A percentile compares a stretch with the other conserved stretches of the same genome.
These are phyloP conservation scores for Paedocypris sp. DNA, from an alignment of 2,113 vertebrate species.

Conservation along the genomic window DNA sequence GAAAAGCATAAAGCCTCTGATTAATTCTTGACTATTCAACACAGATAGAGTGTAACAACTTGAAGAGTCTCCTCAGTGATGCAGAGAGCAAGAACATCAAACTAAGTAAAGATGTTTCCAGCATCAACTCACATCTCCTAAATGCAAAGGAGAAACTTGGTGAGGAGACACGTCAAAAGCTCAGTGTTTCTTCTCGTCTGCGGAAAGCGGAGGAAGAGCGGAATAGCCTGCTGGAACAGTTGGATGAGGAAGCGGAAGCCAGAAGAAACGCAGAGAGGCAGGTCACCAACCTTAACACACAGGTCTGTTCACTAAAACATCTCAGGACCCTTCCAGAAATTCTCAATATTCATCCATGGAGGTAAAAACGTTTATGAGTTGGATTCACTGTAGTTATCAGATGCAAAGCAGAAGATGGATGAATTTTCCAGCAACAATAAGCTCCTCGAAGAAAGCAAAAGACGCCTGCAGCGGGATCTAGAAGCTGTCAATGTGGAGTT, in stretches of 20 bases:
- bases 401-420: slow-evolving; percentile 82
- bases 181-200: slow-evolving; percentile 75
- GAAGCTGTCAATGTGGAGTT: slow-evolving; percentile 71
- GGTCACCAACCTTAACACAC: slow-evolving; percentile 72
- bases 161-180: slow-evolving; percentile 85
- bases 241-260: slow-evolving; percentile 83
- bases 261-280: slow-evolving; percentile 79
- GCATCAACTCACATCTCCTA: slow-evolving; percentile 80
- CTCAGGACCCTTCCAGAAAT: not conserved
- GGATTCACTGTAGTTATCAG: slow-evolving; percentile 65
- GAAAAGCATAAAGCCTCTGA: not conserved
- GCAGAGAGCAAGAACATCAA: slow-evolving; percentile 84
- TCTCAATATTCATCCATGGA: not conserved
- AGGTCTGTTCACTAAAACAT: slow-evolving; percentile 58
- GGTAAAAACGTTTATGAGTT: not conserved
- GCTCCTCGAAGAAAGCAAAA: slow-evolving; percentile 79
- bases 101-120: slow-evolving; percentile 77
- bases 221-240: slow-evolving; percentile 78
- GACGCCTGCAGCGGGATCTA: slow-evolving; percentile 77
- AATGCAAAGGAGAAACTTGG: slow-evolving; percentile 86
- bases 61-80: slow-evolving; percentile 70
- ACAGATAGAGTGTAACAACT: slow-evolving; percentile 76
- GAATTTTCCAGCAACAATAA: slow-evolving; percentile 66
- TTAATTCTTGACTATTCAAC: not conserved
- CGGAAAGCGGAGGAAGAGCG: slow-evolving; percentile 82